These are phyloP conservation scores for Otus scops DNA, from an alignment of 2,797 vertebrate genomes.

Conservation along the genomic window DNA sequence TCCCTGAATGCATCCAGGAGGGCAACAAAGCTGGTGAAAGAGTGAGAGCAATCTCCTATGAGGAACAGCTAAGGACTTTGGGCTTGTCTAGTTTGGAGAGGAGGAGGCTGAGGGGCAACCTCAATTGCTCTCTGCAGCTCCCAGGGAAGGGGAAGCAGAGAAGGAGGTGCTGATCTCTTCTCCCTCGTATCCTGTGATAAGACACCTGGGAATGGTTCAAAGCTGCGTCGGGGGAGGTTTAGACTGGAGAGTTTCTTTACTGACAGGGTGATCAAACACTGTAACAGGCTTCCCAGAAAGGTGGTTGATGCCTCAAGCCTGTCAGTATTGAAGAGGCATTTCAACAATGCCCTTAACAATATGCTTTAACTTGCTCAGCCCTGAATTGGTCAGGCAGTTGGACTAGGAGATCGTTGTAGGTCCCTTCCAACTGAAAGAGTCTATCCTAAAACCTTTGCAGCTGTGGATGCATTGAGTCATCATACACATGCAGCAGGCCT, in stretches of 20 bases:
- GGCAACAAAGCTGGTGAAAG: background rate
- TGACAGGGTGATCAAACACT: background rate
- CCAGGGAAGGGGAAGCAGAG: background rate
- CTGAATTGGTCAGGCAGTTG: background rate
- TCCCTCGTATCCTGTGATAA: background rate
- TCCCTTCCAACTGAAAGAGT: background rate
- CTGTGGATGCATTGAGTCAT: background rate
- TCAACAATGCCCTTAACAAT: background rate
- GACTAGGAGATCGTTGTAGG: background rate
- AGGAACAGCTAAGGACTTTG: background rate
- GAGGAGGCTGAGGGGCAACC: fast-evolving
- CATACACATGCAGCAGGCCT: background rate
- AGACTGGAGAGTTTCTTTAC: background rate
- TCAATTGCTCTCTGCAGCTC: background rate
- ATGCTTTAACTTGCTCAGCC: background rate
- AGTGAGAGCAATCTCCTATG: fast-evolving
- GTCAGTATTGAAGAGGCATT: background rate
- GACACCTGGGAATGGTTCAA: background rate
- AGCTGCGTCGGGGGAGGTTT: background rate
- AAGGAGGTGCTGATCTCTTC: background rate
- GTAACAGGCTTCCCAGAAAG: background rate
- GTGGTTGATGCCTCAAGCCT: background rate
- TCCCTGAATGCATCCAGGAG: background rate
- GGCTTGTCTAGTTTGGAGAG: background rate
- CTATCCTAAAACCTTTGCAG: background rate